Base-by-base conservation (phyloP, 2,797 vertebrate species). In the Enteromius treurensis region DNA sequence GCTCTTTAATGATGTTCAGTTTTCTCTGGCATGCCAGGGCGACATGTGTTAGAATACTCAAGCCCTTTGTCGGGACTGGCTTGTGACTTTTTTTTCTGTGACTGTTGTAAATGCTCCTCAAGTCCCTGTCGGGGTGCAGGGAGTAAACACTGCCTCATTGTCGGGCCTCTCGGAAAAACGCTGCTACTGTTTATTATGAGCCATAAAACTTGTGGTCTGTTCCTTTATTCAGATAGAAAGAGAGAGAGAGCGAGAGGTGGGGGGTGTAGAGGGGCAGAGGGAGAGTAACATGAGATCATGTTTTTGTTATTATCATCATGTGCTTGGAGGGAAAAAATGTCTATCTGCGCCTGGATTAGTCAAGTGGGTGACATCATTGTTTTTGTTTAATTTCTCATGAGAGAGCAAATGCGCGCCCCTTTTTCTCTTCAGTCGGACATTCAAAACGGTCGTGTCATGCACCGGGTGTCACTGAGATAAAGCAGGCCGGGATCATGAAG, bases 81-180 rank as follows among this genome's bases (percentile, higher is more conserved):
- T 91, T 89, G 84, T 90, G 90, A 90, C 90, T 88, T 87, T 83
- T 79, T 79, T 77, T 62, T 83, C 29, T 64, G 67, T 32, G 76
- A 81, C 68, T 64, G 26, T 82, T 78, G 71, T 85, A 88, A 93
- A 93, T 92, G 92, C 93, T 92, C 92, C 92, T 93, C 92, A 92
- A 93, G 93, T 91, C 91, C 92, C 90, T 87, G 90, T 92, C 90
- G 91, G 91, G 92, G 90, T 89, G 91, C 90, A 86, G 90, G 91
- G 89, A 92, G 91, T 94, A 95, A 94, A 95, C 93, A 95, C 93
- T 92, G 92, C 91, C 93, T 92, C 93, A 93, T 95, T 95, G 95
- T 95, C 91, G 90, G 90, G 89, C 92, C 88, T 82, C 87, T 88
- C 45, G 65, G 90, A 85, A 88, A 87, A 91, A 84, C 19, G 74